Base-by-base conservation (phyloP, 2,113 vertebrate species). In the Marmota flaviventris region DNA sequence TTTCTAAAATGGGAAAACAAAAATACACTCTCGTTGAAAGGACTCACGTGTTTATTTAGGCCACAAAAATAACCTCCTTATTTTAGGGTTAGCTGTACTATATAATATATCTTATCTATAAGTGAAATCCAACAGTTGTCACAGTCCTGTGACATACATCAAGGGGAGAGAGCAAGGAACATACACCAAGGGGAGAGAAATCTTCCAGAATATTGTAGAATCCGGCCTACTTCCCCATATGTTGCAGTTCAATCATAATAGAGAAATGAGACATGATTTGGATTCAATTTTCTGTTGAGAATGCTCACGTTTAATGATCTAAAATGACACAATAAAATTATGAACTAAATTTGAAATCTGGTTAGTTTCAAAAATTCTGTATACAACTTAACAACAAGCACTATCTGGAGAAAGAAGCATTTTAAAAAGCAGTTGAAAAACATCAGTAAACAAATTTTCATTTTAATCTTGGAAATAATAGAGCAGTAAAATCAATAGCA, bases 371-470 rank as follows among this genome's bases (percentile, higher is more conserved):
- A 72, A 89, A 95, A 84, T 76, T 65, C 24, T n/a, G 4, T 65
- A 14, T 61, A 37, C 86, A 72, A 25, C 24, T 93, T 89, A 65
- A 7, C 22, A 73, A 18, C 4, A 45, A 96, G 42, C 10, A 18
- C 37, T 73, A 81, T 4, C 12, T 5, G 25, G 4, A 65, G 34
- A 95, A 16, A 53, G 9, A 84, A 3, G 10, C 93, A 78, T n/a
- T 88, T 0, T n/a, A 85, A 63, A 84, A 1, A 53, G 51, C 42
- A 79, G 4, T 95, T 0, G 34, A 91, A 53, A 9, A 6, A 34
- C 34, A 17, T 92, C 27, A 96, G 8, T 45, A 69, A 93, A 82
- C 11, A 94, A 95, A 63, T 25, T 97, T 17, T 63, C 16, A 51
- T 27, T 85, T 58, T 51, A 27, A 69, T 91, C 34, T 63, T 79